phyloP scores from a whole-genome alignment of 2,797 vertebrate genomes.

The Poeciliopsis infans region DNA sequence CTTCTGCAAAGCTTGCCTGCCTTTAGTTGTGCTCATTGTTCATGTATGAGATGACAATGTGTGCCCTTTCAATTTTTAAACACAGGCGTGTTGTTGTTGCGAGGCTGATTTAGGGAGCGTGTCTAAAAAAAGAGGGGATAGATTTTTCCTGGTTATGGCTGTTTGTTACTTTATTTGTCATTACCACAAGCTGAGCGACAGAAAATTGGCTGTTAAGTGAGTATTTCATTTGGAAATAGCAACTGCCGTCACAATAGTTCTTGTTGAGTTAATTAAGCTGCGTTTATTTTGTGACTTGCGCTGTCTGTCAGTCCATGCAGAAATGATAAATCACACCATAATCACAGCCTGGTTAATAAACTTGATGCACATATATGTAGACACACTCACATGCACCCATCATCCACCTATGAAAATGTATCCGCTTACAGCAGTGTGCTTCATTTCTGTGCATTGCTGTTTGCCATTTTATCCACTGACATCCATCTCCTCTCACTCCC shows the following conservation, averaged over 20 bases:
- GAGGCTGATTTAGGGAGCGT: slow-evolving; percentile 58
- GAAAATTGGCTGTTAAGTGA: slow-evolving; percentile 15
- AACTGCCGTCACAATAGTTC: not conserved
- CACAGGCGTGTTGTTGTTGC: slow-evolving; percentile 42
- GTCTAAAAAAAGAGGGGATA: slow-evolving; percentile 55
- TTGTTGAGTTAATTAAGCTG: not conserved
- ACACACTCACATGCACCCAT: slow-evolving; percentile 58
- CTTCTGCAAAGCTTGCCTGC: slow-evolving; percentile 28
- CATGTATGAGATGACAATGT: slow-evolving; percentile 48
- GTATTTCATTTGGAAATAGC: slow-evolving; percentile 3
- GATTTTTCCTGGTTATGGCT: slow-evolving; percentile 66
- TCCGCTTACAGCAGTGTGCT: slow-evolving; percentile 51
- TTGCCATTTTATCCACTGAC: slow-evolving; percentile 61
- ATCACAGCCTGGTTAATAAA: slow-evolving; percentile 24
- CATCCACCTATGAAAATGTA: slow-evolving; percentile 59
- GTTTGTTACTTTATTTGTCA: slow-evolving; percentile 59
- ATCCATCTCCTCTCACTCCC: slow-evolving; percentile 59
- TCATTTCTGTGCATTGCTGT: slow-evolving; percentile 59
- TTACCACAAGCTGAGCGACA: slow-evolving; percentile 11
- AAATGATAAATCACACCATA: not conserved
- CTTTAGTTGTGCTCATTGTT: slow-evolving; percentile 38
- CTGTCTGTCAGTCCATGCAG: not conserved
- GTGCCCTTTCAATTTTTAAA: slow-evolving; percentile 47
- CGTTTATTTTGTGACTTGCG: not conserved
- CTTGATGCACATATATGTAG: slow-evolving; percentile 17